Percentiles rank a stretch among this genome's conserved stretches.
These are phyloP conservation scores for Trichomalopsis sarcophagae DNA, from an alignment of 1,140 invertebrate species.

Conservation along the genomic window DNA sequence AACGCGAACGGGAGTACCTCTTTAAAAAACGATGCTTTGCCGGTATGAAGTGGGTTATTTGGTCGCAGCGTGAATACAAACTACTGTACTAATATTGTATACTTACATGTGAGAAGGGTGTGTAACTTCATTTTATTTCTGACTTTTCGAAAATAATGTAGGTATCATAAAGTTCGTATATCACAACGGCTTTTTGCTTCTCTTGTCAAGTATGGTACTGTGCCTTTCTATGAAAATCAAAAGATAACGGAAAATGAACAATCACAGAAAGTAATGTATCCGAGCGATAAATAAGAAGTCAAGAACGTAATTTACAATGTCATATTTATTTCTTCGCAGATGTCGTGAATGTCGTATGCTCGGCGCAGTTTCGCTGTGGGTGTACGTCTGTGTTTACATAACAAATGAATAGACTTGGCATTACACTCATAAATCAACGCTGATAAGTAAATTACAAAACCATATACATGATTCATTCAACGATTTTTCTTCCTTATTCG, in stretches of 20 bases:
- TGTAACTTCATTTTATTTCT: too few relatives aligned
- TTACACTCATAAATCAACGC: background rate
- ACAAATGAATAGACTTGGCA: conserved; percentile 5
- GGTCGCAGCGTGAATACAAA: too few relatives aligned
- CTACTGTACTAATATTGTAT: too few relatives aligned
- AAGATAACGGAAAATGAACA: background rate
- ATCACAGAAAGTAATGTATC: background rate
- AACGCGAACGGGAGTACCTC: background rate
- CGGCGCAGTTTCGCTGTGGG: background rate
- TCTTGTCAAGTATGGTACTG: too few relatives aligned
- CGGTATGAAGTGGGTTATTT: background rate
- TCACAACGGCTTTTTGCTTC: too few relatives aligned
- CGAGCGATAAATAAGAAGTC: background rate
- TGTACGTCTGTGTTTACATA: background rate
- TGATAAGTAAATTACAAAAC: background rate
- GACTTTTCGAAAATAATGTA: too few relatives aligned
- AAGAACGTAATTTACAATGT: conserved; percentile 28
- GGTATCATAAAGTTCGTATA: too few relatives aligned
- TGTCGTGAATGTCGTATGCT: conserved; percentile 26
- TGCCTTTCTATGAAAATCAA: too few relatives aligned
- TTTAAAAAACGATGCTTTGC: too few relatives aligned
- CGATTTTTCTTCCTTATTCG: background rate
- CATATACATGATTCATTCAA: background rate
- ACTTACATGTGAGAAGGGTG: too few relatives aligned
- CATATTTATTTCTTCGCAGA: conserved; percentile 43